Evolutionary conservation across 2,888 invertebrate species (phyloP).

Genomic region (Eupeodes luniger): DNA sequence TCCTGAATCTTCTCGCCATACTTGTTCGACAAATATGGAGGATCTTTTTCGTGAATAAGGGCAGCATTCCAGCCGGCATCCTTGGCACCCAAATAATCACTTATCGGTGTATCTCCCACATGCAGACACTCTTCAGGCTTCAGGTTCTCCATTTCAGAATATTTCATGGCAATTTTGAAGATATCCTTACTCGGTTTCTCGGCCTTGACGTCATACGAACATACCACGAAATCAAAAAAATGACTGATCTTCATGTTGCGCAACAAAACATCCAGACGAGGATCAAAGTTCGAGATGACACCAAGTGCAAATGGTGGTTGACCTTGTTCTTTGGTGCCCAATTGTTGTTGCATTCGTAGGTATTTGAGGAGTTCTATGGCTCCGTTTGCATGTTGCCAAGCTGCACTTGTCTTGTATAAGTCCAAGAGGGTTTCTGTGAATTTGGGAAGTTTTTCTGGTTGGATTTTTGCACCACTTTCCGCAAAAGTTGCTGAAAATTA

Average conservation of each 20-base stretch:
- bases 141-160: slow-evolving; percentile 83
- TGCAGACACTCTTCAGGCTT: slow-evolving; percentile 89
- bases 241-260: slow-evolving; percentile 87
- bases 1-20: slow-evolving; percentile 83
- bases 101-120: slow-evolving; percentile 90
- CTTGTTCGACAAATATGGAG: slow-evolving; percentile 82
- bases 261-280: slow-evolving; percentile 89
- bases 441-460: slow-evolving; percentile 83
- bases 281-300: slow-evolving; percentile 95
- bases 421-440: slow-evolving; percentile 88
- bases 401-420: slow-evolving; percentile 88
- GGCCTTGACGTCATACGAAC: slow-evolving; percentile 90
- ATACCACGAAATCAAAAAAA: slow-evolving; percentile 92
- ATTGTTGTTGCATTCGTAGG: slow-evolving; percentile 83
- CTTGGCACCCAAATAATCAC: slow-evolving; percentile 92
- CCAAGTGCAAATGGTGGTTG: slow-evolving; percentile 85
- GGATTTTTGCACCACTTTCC: slow-evolving; percentile 81
- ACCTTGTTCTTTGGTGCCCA: slow-evolving; percentile 75
- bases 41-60: slow-evolving; percentile 84
- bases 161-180: slow-evolving; percentile 87
- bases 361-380: slow-evolving; percentile 87
- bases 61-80: slow-evolving; percentile 91
- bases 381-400: slow-evolving; percentile 90
- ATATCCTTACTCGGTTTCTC: slow-evolving; percentile 91
- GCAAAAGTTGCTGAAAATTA: slow-evolving; percentile 80